Conservation (phyloP, 2,113 vertebrate genomes). For the Mystacornis crossleyi region DNA sequence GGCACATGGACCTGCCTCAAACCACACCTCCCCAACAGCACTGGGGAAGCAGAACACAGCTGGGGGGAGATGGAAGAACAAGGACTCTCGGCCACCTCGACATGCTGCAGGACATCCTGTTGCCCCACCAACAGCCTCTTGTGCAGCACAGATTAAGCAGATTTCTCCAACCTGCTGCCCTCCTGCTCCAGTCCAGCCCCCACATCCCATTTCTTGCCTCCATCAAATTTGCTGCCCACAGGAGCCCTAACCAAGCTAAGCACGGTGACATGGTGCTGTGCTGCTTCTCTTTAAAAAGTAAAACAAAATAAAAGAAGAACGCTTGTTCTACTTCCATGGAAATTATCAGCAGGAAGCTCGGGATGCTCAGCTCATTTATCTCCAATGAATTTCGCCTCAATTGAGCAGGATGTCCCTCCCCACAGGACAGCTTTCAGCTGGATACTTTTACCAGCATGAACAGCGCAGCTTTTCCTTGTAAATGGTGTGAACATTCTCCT, state of each 20-base stretch:
- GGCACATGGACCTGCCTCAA: accelerated
- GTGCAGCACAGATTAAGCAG: neutral
- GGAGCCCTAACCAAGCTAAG: neutral
- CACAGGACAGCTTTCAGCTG: neutral
- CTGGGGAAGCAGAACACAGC: accelerated
- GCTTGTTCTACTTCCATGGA: neutral
- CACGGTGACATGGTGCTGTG: neutral
- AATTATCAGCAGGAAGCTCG: neutral
- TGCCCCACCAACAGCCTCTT: neutral
- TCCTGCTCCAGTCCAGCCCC: neutral
- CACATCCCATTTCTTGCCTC: neutral
- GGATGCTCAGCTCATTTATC: neutral
- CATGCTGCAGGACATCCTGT: neutral
- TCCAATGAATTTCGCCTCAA: neutral
- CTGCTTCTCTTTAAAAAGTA: neutral
- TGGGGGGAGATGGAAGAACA: neutral
- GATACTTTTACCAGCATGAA: neutral
- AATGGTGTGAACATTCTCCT: neutral
- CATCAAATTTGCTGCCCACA: accelerated
- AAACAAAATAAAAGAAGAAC: neutral
- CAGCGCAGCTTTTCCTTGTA: neutral
- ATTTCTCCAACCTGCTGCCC: neutral
- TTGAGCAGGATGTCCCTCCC: neutral
- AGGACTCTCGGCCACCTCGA: neutral
- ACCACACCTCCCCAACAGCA: neutral